phyloP scores from a whole-genome alignment of 2,888 invertebrate genomes.

The Diogma glabrata region DNA sequence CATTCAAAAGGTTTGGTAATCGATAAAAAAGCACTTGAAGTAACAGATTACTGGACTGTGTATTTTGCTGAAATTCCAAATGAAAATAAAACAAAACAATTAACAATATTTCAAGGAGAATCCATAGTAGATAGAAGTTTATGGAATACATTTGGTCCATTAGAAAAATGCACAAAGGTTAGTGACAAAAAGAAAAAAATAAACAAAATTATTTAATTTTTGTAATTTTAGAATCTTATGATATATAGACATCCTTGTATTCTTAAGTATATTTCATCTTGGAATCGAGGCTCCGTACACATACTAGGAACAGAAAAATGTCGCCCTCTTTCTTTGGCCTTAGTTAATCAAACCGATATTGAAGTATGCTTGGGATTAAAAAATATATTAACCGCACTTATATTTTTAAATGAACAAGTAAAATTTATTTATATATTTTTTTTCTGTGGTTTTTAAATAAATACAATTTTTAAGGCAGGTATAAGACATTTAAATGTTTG shows the following conservation, averaged over 20 bases:
- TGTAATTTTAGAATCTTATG: slow-evolving; percentile 59
- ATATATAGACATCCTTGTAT: slow-evolving; percentile 80
- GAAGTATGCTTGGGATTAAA: slow-evolving; percentile 78
- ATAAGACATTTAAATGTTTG: slow-evolving; percentile 78
- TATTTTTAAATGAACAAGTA: slow-evolving; percentile 72
- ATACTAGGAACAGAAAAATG: slow-evolving; percentile 75
- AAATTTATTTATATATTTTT: slow-evolving; percentile 16
- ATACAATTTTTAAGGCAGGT: slow-evolving; percentile 47
- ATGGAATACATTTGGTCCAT: slow-evolving; percentile 52
- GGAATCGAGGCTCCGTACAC: slow-evolving; percentile 62
- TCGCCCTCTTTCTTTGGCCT: slow-evolving; percentile 55
- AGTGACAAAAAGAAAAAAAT: too few species aligned
- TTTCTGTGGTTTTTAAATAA: too few species aligned
- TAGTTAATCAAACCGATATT: slow-evolving; percentile 54
- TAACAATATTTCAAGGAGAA: slow-evolving; percentile 69
- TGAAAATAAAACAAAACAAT: slow-evolving; percentile 42
- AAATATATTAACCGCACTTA: slow-evolving; percentile 65
- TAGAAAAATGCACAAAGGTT: slow-evolving; percentile 70
- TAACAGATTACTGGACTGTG: slow-evolving; percentile 71
- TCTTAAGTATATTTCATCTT: slow-evolving; percentile 67
- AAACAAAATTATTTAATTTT: slow-evolving; percentile 12
- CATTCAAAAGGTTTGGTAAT: slow-evolving; percentile 60
- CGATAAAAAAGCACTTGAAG: slow-evolving; percentile 61
- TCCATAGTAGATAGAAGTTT: slow-evolving; percentile 49
- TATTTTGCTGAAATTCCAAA: slow-evolving; percentile 31